Base-by-base conservation (phyloP, 1,140 invertebrate species). In the Bombus consobrinus region DNA sequence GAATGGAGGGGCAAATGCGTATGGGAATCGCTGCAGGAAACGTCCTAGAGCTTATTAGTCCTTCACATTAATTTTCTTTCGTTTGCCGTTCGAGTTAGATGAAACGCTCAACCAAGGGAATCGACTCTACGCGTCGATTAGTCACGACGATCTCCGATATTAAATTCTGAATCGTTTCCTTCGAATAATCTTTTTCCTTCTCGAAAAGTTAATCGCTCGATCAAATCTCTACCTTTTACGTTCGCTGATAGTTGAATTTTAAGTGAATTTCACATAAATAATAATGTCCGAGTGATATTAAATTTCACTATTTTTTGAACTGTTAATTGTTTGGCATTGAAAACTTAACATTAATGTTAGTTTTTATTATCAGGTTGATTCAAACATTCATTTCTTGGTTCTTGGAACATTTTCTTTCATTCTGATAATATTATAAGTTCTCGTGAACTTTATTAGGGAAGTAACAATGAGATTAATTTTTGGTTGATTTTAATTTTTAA, bases 51-150 rank as follows among this genome's bases (percentile, higher is more conserved):
- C 89, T 53, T 90, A 88, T 89, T 85, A 88, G 86, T 87, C 81
- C 66, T 83, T 71, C 78, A 76, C 85, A 91, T 91, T 91, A 91
- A 91, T 91, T 93, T 89, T 85, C 82, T 69, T 88, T 87, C 85
- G 77, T 90, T 39, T 62, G 32, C 57, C 28, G 66, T 79, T 64
- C 69, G 25, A 71, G 79, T 2, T 41, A 79, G 43, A 89, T 76
- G 74, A 59, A 83, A 59, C 76, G 57, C 41, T 47, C 5, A 22
- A 53, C 10, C 28, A 47, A 47, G 75, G 71, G 62, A 73, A 72
- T 81, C 32, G 32, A 18, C 5, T 39, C 8, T 0, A 34, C 53
- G 39, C 39, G 64, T n/a, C 57, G 57, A 89, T 89, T 80, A 81
- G 41, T 57, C 66, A 59, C 57, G 47, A 43, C 69, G n/a, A 57